Conservation (phyloP, 64 coral and sea anemone genomes). For the Acropora yongei region DNA sequence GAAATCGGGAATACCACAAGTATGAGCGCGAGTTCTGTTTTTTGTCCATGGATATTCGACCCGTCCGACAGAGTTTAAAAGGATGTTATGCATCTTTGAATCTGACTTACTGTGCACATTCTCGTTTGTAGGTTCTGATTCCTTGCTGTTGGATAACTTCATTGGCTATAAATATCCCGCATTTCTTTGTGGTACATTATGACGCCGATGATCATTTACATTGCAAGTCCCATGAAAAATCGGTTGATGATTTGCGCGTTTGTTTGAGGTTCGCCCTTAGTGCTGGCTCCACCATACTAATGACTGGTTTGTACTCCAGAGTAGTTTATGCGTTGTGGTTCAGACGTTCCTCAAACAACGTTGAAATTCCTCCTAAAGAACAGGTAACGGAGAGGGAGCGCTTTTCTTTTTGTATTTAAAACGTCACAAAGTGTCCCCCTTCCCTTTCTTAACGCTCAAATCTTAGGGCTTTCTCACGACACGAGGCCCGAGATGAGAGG, state of each 20-base stretch:
- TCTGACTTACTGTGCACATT: neutral
- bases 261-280: neutral
- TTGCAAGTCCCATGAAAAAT: neutral
- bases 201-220: too few relatives aligned
- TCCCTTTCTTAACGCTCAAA: too few relatives aligned
- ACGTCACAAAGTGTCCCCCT: too few relatives aligned
- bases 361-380: neutral
- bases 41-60: too few relatives aligned
- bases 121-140: slow-evolving; percentile 8
- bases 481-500: too few relatives aligned
- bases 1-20: too few relatives aligned
- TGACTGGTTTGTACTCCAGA: slow-evolving; percentile 47
- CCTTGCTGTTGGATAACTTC: neutral
- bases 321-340: slow-evolving; percentile 47
- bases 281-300: neutral
- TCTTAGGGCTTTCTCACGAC: too few relatives aligned
- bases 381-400: neutral
- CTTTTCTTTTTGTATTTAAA: too few relatives aligned
- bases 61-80: too few relatives aligned
- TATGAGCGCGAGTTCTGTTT: too few relatives aligned
- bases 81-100: neutral
- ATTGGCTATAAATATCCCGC: neutral
- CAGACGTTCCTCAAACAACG: too few relatives aligned
- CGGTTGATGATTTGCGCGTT: neutral
- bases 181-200: neutral